These are phyloP conservation scores for Dolichallabes microphthalmus DNA, from an alignment of 2,113 vertebrate species.

Conservation along the genomic window DNA sequence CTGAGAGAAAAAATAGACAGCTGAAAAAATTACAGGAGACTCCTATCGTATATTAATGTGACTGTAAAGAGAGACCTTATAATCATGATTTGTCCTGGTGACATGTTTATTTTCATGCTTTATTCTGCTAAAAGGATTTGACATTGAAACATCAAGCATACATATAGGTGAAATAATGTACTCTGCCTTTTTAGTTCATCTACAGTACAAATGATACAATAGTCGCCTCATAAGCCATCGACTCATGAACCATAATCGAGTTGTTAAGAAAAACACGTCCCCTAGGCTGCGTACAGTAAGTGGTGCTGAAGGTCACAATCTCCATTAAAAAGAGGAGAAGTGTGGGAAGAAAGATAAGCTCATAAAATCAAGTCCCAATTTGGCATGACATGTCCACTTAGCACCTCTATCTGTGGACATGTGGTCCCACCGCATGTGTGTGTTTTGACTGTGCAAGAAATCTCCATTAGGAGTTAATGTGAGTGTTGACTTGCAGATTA, in stretches of 20 bases:
- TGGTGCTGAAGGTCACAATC: background rate
- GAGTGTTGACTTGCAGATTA: constrained; percentile 54
- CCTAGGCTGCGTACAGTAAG: background rate
- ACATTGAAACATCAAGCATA: background rate
- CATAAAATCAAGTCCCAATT: constrained; percentile 36
- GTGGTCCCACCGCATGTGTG: constrained; percentile 21
- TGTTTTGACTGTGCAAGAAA: constrained; percentile 49
- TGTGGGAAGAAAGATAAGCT: constrained; percentile 22
- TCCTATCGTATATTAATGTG: background rate
- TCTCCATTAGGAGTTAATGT: constrained; percentile 50
- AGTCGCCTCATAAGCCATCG: background rate
- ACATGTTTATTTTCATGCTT: background rate
- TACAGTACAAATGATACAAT: background rate
- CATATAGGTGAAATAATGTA: background rate
- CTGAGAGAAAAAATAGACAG: background rate
- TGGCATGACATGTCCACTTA: constrained; percentile 50
- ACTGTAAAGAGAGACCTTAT: background rate
- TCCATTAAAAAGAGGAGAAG: constrained; percentile 6
- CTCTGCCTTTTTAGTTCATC: background rate
- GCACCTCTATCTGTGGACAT: constrained; percentile 33
- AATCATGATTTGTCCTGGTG: background rate
- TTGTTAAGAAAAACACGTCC: background rate
- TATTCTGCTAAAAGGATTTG: background rate
- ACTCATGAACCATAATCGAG: no score
- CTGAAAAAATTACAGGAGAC: background rate